These are phyloP conservation scores for Aphelenchoides bicaudatus DNA, from an alignment of 2,888 invertebrate species.

Conservation along the genomic window DNA sequence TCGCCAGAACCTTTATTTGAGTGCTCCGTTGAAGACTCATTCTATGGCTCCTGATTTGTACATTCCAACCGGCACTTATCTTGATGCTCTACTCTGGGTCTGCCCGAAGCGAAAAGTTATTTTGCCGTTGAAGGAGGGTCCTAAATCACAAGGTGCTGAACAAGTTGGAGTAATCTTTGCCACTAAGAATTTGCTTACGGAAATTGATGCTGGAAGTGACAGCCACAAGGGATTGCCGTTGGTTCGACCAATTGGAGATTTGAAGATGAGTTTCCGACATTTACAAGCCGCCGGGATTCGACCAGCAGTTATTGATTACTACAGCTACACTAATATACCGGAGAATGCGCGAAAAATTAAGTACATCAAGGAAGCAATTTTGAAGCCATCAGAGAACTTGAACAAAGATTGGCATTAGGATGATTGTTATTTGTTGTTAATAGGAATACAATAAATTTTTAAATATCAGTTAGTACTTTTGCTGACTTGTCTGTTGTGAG, in stretches of 20 bases:
- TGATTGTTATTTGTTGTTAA: constrained; percentile 1
- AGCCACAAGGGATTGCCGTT: not conserved
- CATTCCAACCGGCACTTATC: not conserved
- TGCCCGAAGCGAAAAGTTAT: not conserved
- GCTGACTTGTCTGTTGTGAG: too few relatives aligned
- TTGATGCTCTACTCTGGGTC: constrained; percentile 4
- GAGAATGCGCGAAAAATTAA: not conserved
- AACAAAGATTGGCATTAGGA: not conserved
- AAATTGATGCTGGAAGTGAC: not conserved
- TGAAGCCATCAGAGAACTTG: not conserved
- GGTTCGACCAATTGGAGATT: not conserved
- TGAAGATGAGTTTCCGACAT: constrained; percentile 4
- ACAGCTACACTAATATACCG: not conserved
- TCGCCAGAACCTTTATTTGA: constrained; percentile 4
- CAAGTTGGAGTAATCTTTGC: constrained; percentile 6
- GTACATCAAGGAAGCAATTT: not conserved
- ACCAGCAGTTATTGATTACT: not conserved
- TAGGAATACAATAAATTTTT: too few relatives aligned
- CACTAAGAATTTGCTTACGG: not conserved
- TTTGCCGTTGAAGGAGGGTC: constrained; percentile 6
- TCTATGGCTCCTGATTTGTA: not conserved
- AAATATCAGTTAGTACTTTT: too few relatives aligned
- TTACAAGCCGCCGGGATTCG: constrained; percentile 2
- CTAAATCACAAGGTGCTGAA: not conserved
- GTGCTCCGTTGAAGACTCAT: not conserved